Conservation (phyloP, 37 sponge, comb jelly and placozoan genomes). For the Chondrosia reniformis region DNA sequence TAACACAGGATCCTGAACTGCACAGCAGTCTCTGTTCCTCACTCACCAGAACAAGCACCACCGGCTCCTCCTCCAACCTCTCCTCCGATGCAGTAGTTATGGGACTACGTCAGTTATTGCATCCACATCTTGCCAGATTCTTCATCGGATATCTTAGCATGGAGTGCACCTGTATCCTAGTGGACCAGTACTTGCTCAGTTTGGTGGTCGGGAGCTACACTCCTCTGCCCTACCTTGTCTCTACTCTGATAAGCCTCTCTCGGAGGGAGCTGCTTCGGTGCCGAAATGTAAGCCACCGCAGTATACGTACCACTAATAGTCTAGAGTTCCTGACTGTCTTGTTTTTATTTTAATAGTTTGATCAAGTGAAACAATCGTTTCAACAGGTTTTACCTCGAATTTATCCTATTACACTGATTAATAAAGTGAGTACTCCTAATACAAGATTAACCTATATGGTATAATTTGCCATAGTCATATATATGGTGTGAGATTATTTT, state of each 20-base stretch:
- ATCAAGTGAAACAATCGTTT: too few relatives aligned
- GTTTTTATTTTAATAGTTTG: too few relatives aligned
- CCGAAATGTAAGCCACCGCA: constrained; percentile 14
- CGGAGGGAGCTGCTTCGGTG: constrained; percentile 16
- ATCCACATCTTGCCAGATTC: constrained; percentile 52
- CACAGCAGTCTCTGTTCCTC: not conserved
- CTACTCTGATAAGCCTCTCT: not conserved
- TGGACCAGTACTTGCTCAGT: constrained; percentile 16
- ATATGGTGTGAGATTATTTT: too few relatives aligned
- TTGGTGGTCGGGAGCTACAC: not conserved
- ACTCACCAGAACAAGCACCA: not conserved
- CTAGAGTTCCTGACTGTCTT: too few relatives aligned
- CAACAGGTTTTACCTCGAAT: too few relatives aligned
- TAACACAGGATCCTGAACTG: not conserved
- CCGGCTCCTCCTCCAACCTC: not conserved
- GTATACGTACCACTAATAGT: too few relatives aligned
- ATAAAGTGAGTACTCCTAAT: too few relatives aligned
- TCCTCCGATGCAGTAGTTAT: not conserved
- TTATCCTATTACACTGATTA: too few relatives aligned
- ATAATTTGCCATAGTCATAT: too few relatives aligned
- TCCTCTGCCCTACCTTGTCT: constrained; percentile 14
- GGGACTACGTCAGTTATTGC: constrained; percentile 85
- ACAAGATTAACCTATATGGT: too few relatives aligned
- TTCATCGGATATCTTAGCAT: not conserved
- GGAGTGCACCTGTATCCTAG: not conserved